Conservation (phyloP, 53 echinoderm and acorn worm genomes). For the Mesocentrotus franciscanus region DNA sequence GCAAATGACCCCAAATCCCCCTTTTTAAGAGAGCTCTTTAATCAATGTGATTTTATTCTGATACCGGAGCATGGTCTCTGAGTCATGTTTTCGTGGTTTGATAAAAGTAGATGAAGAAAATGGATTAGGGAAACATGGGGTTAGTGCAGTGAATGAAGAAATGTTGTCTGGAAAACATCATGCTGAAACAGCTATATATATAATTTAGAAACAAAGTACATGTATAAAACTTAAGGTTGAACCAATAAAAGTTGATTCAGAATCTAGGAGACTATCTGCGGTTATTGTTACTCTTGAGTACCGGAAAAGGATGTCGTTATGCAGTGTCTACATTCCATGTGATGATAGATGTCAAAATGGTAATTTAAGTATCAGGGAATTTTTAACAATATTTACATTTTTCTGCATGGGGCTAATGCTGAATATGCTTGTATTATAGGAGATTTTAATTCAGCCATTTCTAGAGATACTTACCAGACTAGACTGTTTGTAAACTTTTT, state of each 20-base stretch:
- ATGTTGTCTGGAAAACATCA: constrained; percentile 36
- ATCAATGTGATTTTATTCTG: constrained; percentile 15
- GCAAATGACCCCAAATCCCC: constrained; percentile 30
- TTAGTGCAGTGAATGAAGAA: constrained; percentile 40
- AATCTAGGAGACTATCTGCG: not conserved
- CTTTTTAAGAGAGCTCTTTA: constrained; percentile 51
- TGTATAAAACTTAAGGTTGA: constrained; percentile 24
- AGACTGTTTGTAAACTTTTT: not conserved
- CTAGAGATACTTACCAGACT: too few species aligned
- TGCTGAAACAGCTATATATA: constrained; percentile 15
- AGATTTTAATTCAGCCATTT: too few species aligned
- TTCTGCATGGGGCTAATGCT: too few species aligned
- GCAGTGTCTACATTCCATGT: too few species aligned
- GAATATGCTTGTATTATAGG: too few species aligned
- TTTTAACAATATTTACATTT: too few species aligned
- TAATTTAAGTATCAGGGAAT: too few species aligned
- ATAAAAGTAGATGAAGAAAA: constrained; percentile 26
- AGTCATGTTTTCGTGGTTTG: constrained; percentile 1
- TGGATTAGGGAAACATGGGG: constrained; percentile 44
- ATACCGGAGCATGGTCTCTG: constrained; percentile 40
- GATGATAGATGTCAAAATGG: too few species aligned
- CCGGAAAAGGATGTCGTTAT: too few species aligned
- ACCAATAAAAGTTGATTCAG: not conserved
- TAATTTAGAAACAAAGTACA: constrained; percentile 10
- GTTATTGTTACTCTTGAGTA: not conserved